phyloP scores from a whole-genome alignment of 2,888 invertebrate genomes.

The Siphlonurus alternatus region DNA sequence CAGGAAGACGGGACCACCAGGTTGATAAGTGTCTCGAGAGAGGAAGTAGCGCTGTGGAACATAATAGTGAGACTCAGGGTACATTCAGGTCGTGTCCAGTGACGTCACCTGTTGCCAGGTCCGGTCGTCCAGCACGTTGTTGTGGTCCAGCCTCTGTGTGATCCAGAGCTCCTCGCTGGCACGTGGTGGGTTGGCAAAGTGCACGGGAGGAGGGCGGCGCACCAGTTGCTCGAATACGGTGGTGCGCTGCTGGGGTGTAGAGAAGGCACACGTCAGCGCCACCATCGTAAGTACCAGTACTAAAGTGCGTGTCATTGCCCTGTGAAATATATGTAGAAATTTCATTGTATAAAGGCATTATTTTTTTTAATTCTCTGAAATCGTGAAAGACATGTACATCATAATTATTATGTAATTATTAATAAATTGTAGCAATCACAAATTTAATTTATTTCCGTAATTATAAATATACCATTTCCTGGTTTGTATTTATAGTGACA shows the following conservation, averaged over 20 bases:
- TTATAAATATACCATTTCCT: too few species aligned
- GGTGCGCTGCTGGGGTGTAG: background rate
- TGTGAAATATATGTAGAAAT: too few species aligned
- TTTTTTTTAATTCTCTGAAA: too few species aligned
- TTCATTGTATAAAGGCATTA: too few species aligned
- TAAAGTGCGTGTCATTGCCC: background rate
- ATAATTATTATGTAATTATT: too few species aligned
- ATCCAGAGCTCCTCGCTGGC: slow-evolving; percentile 11
- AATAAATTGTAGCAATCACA: too few species aligned
- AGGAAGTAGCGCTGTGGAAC: slow-evolving; percentile 27
- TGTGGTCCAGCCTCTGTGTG: slow-evolving; percentile 31
- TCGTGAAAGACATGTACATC: too few species aligned
- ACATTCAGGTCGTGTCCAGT: too few species aligned
- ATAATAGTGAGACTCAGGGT: background rate
- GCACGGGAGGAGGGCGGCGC: background rate
- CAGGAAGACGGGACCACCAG: slow-evolving; percentile 33
- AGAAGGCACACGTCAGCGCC: background rate
- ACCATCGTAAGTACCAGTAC: background rate
- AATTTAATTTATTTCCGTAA: too few species aligned
- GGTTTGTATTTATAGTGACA: too few species aligned
- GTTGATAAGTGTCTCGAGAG: slow-evolving; percentile 27
- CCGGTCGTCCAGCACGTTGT: slow-evolving; percentile 25
- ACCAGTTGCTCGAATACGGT: background rate
- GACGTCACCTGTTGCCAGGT: slow-evolving; percentile 30
- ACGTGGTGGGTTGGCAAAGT: background rate